Evolutionary conservation across 1,140 invertebrate genomes (phyloP).

Genomic region (Bombyx mandarina): DNA sequence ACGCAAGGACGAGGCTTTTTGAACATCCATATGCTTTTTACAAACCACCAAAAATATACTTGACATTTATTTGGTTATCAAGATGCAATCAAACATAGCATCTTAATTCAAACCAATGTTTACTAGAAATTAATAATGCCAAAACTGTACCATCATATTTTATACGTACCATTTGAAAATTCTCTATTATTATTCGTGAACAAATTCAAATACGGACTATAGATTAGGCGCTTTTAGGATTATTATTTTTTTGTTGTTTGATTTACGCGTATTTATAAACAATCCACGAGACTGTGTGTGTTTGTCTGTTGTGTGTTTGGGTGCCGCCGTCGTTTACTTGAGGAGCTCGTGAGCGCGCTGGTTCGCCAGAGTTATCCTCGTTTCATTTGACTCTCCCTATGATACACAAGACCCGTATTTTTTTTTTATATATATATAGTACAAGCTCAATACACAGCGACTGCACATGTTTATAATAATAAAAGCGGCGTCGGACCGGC

Average conservation of each 20-base stretch:
- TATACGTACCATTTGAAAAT: not conserved
- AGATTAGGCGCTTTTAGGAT: too few relatives aligned
- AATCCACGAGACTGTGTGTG: slow-evolving; percentile 47
- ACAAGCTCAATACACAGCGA: slow-evolving; percentile 29
- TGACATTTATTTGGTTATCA: too few relatives aligned
- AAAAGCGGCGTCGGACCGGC: too few relatives aligned
- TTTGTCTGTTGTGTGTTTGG: slow-evolving; percentile 31
- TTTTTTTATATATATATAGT: slow-evolving; percentile 22
- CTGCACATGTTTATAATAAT: slow-evolving; percentile 5
- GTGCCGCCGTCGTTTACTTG: slow-evolving; percentile 75
- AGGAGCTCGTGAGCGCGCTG: slow-evolving; percentile 87
- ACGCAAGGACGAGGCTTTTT: too few relatives aligned
- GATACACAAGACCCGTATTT: slow-evolving; percentile 51
- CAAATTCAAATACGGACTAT: not conserved
- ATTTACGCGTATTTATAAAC: not conserved
- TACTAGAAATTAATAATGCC: not conserved
- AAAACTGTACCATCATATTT: not conserved
- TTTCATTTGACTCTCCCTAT: slow-evolving; percentile 80
- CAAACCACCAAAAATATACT: too few relatives aligned
- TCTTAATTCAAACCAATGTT: too few relatives aligned
- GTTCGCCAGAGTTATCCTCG: slow-evolving; percentile 88
- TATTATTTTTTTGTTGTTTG: too few relatives aligned
- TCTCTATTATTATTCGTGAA: not conserved
- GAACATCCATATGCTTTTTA: too few relatives aligned
- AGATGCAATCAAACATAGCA: too few relatives aligned